Evolutionary conservation across 2,113 vertebrate genomes (phyloP).

Genomic region (Corythornis vintsioides): DNA sequence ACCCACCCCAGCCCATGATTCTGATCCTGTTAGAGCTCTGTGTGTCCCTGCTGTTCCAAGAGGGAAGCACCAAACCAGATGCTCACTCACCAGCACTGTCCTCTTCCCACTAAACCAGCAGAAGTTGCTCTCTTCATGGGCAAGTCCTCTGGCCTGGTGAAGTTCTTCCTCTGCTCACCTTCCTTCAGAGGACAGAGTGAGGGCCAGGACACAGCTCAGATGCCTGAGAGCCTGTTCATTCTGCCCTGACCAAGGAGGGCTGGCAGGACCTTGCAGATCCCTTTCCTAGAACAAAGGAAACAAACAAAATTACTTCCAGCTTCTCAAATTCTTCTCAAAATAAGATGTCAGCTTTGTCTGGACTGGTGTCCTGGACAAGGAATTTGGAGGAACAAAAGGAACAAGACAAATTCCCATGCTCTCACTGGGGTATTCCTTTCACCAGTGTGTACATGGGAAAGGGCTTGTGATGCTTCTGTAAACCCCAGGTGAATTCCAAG

Average conservation of each 20-base stretch:
- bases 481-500: neutral
- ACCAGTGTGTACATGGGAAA: neutral
- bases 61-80: neutral
- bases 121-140: fast-evolving
- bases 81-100: neutral
- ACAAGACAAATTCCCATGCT: neutral
- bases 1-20: neutral
- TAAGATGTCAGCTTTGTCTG: neutral
- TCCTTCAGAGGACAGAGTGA: neutral
- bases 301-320: constrained; percentile 6
- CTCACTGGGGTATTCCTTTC: neutral
- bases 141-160: neutral
- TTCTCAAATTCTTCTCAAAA: neutral
- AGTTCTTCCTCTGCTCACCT: neutral
- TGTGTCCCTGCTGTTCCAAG: neutral
- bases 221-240: neutral
- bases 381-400: neutral
- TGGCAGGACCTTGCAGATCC: neutral
- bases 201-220: neutral
- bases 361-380: neutral
- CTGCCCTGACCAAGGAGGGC: neutral
- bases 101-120: neutral
- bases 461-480: neutral
- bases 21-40: neutral
- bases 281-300: neutral